phyloP scores from a whole-genome alignment of 2,113 vertebrate genomes.

The Psittacus erithacus region DNA sequence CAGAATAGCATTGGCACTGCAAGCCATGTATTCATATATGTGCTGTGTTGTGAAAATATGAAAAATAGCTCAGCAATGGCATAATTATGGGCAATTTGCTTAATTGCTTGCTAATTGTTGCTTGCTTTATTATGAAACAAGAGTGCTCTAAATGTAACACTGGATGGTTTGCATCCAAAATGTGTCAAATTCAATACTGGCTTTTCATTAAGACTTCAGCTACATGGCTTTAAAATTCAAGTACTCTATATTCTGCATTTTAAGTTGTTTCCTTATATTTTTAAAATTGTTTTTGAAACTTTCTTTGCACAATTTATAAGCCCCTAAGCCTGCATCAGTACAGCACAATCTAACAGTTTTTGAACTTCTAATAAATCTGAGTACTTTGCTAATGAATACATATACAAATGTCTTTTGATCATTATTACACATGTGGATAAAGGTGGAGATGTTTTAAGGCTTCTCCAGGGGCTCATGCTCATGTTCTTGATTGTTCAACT shows the following conservation, averaged over 20 bases:
- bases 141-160: constrained; percentile 63
- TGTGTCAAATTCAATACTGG: constrained; percentile 44
- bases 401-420: background rate
- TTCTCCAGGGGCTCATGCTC: background rate
- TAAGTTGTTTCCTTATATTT: background rate
- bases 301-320: background rate
- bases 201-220: constrained; percentile 57
- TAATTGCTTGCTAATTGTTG: constrained; percentile 75
- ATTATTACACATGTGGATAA: background rate
- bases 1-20: constrained; percentile 69
- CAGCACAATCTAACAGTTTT: background rate
- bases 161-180: constrained; percentile 67
- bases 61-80: constrained; percentile 74
- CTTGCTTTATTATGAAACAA: constrained; percentile 73
- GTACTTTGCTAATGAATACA: background rate
- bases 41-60: constrained; percentile 72
- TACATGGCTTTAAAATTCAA: background rate
- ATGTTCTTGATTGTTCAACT: background rate
- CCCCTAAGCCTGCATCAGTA: background rate
- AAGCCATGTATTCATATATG: constrained; percentile 63
- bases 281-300: background rate
- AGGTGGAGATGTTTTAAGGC: background rate
- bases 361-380: background rate
- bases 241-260: background rate
- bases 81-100: constrained; percentile 78